phyloP scores from a whole-genome alignment of 2,888 invertebrate species.

The Congeria kusceri region DNA sequence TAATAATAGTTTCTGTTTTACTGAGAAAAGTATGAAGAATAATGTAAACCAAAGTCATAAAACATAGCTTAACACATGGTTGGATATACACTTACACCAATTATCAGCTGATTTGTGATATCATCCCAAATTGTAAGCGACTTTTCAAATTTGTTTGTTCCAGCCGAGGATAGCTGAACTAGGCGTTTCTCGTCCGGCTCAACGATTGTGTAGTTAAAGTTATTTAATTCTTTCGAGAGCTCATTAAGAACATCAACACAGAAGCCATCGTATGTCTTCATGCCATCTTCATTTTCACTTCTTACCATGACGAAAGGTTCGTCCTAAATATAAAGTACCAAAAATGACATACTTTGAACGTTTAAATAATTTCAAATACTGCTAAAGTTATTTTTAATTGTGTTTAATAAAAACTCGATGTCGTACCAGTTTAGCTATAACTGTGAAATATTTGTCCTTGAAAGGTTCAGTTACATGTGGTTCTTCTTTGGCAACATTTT shows the following conservation, averaged over 20 bases:
- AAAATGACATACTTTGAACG: too few species aligned
- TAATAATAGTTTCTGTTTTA: too few species aligned
- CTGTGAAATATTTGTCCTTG: constrained; percentile 58
- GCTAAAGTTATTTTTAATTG: too few species aligned
- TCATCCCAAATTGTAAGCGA: constrained; percentile 64
- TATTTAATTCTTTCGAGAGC: constrained; percentile 65
- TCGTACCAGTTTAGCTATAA: constrained; percentile 65
- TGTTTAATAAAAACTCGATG: too few species aligned
- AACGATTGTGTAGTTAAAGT: constrained; percentile 68
- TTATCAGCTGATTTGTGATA: constrained; percentile 72
- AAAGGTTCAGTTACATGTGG: constrained; percentile 49
- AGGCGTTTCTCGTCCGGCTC: constrained; percentile 51
- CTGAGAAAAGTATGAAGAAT: too few species aligned
- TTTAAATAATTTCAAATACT: too few species aligned
- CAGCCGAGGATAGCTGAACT: constrained; percentile 1
- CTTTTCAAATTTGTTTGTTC: constrained; percentile 38
- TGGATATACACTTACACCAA: constrained; percentile 70
- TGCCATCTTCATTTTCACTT: constrained; percentile 28
- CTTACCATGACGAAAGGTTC: constrained; percentile 76
- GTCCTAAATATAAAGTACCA: constrained; percentile 47
- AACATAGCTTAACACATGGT: not conserved
- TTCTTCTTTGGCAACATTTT: not conserved
- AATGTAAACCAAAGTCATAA: too few species aligned
- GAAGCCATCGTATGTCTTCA: constrained; percentile 69
- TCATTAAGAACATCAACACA: constrained; percentile 73